Conservation (phyloP, 2,113 vertebrate genomes). For the Notechis scutatus region DNA sequence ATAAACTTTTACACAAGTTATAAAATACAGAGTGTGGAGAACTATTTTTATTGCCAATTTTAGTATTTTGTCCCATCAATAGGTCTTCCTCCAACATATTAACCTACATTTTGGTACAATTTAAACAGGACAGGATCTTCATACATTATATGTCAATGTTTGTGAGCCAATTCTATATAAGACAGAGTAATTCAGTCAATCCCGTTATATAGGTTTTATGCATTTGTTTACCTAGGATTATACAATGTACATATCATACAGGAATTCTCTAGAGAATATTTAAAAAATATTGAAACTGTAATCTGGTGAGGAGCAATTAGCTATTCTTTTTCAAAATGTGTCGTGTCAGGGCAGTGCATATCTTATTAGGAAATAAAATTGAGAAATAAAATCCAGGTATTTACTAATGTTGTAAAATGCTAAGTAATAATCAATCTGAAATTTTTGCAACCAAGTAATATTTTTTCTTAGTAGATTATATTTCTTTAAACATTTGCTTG, state of each 20-base stretch:
- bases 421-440: neutral
- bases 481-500: constrained; percentile 23
- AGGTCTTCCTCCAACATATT: neutral
- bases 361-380: neutral
- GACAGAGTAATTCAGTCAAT: neutral
- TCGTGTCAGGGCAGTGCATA: neutral
- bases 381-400: neutral
- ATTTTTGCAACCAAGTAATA: neutral
- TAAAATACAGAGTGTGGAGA: neutral
- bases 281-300: neutral
- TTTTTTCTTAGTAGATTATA: constrained; percentile 18
- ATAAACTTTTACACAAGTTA: neutral
- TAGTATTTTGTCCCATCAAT: neutral
- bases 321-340: neutral
- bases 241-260: neutral
- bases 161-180: neutral
- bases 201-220: neutral
- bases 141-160: neutral
- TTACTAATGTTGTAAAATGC: constrained; percentile 15
- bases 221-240: neutral
- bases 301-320: neutral
- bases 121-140: neutral
- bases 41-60: neutral
- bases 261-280: neutral
- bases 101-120: neutral